A percentile compares a stretch with the other conserved stretches of the same genome.
These are phyloP conservation scores for Elephantulus edwardii DNA, from an alignment of 2,113 vertebrate genomes.

Conservation along the genomic window DNA sequence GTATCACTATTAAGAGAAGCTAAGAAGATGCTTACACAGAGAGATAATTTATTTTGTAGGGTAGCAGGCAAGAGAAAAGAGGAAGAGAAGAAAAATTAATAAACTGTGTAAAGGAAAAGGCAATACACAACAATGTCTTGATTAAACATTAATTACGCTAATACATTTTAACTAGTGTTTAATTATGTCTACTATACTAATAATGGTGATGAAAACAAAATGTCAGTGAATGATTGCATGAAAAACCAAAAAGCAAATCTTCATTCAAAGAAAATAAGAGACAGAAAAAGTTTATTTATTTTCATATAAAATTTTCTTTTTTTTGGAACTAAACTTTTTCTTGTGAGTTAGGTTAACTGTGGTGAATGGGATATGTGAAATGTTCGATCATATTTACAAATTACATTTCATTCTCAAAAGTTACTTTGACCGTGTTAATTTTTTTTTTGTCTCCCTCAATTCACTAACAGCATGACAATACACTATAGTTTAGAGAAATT, in stretches of 20 bases:
- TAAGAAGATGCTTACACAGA: not conserved
- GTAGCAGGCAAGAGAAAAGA: not conserved
- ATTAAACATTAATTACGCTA: no score
- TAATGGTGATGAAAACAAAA: not conserved
- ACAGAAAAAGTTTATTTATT: not conserved
- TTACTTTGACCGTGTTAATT: not conserved
- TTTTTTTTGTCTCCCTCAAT: not conserved
- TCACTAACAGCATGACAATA: not conserved
- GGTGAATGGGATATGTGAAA: slow-evolving; percentile 4
- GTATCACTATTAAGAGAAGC: no score
- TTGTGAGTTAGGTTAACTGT: slow-evolving; percentile 26
- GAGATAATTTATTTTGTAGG: no score
- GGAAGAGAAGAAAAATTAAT: not conserved
- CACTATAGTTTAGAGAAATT: not conserved
- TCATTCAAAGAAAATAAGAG: no score
- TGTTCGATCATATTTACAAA: slow-evolving; percentile 22
- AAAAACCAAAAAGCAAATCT: no score
- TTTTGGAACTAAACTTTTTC: slow-evolving; percentile 27
- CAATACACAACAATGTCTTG: no score
- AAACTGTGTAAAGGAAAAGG: no score
- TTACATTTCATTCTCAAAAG: slow-evolving; percentile 31
- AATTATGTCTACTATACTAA: no score
- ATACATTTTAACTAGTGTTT: no score
- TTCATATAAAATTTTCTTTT: slow-evolving; percentile 9
- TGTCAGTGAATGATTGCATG: not conserved